Evolutionary conservation across 2,888 invertebrate species (phyloP).

Genomic region (Cerceris ruficornis): DNA sequence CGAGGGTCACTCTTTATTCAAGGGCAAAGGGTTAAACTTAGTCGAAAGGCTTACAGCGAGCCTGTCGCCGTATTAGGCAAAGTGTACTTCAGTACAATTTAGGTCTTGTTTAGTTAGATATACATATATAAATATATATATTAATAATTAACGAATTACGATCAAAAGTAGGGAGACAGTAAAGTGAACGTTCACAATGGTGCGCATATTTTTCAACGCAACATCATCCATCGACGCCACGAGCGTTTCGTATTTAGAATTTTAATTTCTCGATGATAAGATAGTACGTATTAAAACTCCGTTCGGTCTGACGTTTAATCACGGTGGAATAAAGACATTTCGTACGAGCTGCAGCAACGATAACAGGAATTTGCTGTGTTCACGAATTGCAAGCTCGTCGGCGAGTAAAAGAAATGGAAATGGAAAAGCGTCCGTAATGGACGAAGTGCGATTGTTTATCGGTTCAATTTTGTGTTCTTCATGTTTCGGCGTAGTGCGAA

Average conservation of each 20-base stretch:
- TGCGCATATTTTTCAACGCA: neutral
- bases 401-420: neutral
- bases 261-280: neutral
- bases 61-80: neutral
- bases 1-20: too few relatives aligned
- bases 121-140: neutral
- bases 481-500: constrained; percentile 39
- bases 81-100: constrained; percentile 31
- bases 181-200: constrained; percentile 17
- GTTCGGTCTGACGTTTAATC: constrained; percentile 10
- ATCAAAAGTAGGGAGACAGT: neutral
- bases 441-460: constrained; percentile 10
- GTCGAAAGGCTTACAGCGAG: neutral
- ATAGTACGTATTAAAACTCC: neutral
- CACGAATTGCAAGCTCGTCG: neutral
- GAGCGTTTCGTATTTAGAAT: neutral
- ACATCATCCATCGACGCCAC: neutral
- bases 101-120: constrained; percentile 6
- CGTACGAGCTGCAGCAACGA: neutral
- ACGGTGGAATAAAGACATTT: constrained; percentile 1
- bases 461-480: constrained; percentile 47
- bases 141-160: neutral
- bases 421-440: constrained; percentile 2
- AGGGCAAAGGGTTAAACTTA: too few relatives aligned
- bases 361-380: constrained; percentile 17